Evolutionary conservation across 2,113 vertebrate species (phyloP).

Genomic region (Brienomyrus brachyistius): DNA sequence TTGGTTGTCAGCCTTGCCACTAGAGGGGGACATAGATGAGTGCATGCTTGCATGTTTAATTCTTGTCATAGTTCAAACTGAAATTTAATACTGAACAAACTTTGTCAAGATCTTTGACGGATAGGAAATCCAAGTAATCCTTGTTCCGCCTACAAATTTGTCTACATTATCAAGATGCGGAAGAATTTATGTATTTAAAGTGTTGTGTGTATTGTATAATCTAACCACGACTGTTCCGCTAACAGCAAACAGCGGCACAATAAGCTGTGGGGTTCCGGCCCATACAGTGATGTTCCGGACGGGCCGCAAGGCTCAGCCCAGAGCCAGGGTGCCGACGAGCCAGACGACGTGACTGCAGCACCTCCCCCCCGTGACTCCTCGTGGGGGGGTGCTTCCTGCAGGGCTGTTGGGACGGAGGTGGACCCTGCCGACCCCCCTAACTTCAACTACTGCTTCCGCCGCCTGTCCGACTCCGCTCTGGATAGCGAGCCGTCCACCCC

Average conservation of each 20-base stretch:
- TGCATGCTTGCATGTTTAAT: background rate
- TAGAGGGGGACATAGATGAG: background rate
- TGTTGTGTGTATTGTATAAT: too few species aligned
- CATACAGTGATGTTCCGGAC: slow-evolving; percentile 55
- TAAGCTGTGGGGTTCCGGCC: slow-evolving; percentile 81
- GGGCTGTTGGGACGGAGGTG: slow-evolving; percentile 56
- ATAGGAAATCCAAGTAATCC: background rate
- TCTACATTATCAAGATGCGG: background rate
- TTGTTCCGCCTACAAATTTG: background rate
- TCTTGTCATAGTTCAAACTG: background rate
- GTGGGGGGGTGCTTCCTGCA: slow-evolving; percentile 56
- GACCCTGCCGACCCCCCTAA: slow-evolving; percentile 64
- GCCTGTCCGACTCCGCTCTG: slow-evolving; percentile 75
- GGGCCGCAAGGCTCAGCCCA: slow-evolving; percentile 48
- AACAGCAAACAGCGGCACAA: slow-evolving; percentile 91
- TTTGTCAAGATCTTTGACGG: background rate
- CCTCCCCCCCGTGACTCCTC: slow-evolving; percentile 48
- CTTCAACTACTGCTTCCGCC: slow-evolving; percentile 77
- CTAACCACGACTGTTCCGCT: background rate
- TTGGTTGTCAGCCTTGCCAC: background rate
- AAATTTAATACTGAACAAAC: background rate
- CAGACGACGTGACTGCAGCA: slow-evolving; percentile 43
- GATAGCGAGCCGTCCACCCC: slow-evolving; percentile 66
- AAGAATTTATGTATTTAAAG: background rate
- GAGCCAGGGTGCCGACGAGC: slow-evolving; percentile 37